phyloP scores from a whole-genome alignment of 2,888 invertebrate species.

The Melinaea marsaeus region DNA sequence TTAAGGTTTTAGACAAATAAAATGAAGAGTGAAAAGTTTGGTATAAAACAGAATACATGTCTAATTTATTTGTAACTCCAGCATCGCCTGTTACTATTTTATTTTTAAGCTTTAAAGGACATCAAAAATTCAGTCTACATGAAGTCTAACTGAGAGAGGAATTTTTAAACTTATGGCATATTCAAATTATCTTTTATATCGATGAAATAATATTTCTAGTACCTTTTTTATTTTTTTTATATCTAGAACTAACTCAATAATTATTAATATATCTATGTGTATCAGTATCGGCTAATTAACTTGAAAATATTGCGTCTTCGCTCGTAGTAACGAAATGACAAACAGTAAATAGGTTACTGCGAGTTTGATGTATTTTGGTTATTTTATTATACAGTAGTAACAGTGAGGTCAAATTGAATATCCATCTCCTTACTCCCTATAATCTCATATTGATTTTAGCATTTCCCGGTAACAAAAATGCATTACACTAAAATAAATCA shows the following conservation, averaged over 20 bases:
- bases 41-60: too few species aligned
- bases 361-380: not conserved
- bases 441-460: conserved; percentile 1
- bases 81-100: not conserved
- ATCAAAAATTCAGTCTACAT: not conserved
- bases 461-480: not conserved
- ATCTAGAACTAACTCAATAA: too few species aligned
- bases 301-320: not conserved
- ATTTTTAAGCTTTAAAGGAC: not conserved
- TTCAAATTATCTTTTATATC: too few species aligned
- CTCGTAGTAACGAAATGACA: not conserved
- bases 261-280: too few species aligned
- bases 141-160: not conserved
- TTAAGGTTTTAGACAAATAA: too few species aligned
- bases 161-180: too few species aligned
- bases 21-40: too few species aligned
- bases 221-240: too few species aligned
- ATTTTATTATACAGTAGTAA: not conserved
- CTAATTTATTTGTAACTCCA: too few species aligned
- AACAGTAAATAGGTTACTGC: not conserved
- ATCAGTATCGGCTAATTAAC: too few species aligned
- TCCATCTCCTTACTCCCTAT: not conserved
- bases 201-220: too few species aligned
- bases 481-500: not conserved
- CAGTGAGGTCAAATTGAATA: not conserved